Base-by-base conservation (phyloP, 2,113 vertebrate species). In the Chauna torquata region DNA sequence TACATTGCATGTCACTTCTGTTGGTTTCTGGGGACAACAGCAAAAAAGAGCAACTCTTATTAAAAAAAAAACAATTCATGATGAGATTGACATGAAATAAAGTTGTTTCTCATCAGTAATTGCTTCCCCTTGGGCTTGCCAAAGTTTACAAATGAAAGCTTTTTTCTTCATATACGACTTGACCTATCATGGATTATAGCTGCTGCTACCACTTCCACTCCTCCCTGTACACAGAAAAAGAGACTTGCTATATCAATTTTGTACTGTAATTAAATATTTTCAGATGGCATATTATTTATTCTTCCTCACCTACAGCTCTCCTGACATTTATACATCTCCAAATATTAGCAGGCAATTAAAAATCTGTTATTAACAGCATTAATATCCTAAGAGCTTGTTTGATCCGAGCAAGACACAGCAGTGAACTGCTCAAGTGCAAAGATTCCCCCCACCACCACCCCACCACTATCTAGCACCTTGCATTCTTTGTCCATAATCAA, bases 51-150 rank as follows among this genome's bases (percentile, higher is more conserved):
- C 42, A 93, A 24, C 5, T 5, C 20, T 83, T 59, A 87, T 74
- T 87, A 65, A 90, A 94, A 92, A 96, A 94, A 92, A 62, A 24
- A 9, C 44, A 68, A 83, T 30, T 91, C 42, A 58, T 11, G 9
- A 90, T 62, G 61, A 94, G 81, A 89, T 7, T 91, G 87, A 94
- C 82, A 83, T 0, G 3, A 81, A 92, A 74, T 24, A 15, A 94
- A 95, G 55, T 59, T 94, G 87, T 81, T 96, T 93, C 79, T 92
- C 84, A 88, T 94, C 72, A 88, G 87, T 96, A 97, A 97, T 95
- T 92, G 42, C 72, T 86, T 93, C 87, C 94, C 75, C 68, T 54
- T 71, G 59, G 82, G 85, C 64, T 91, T 88, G 47, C 59, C 12
- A 86, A 44, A 32, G 59, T 91, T 93, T 94, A 94, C 72, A 95